Evolutionary conservation across 1,140 invertebrate species (phyloP), one percentile per base, ranked within the genome.

Genomic region (Nebria ingens): DNA sequence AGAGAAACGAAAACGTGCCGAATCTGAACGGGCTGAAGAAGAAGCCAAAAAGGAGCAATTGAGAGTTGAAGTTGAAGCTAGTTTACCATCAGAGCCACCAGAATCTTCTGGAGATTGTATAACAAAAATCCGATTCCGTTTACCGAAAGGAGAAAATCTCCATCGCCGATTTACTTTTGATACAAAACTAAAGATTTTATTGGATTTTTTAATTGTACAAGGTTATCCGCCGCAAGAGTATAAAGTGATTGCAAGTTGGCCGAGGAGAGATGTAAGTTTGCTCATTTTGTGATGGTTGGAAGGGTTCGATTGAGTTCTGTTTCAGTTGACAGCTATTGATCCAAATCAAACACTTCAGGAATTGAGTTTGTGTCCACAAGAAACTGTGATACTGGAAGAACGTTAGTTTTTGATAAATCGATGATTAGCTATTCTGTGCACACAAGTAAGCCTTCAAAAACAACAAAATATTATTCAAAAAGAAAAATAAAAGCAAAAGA

Each of bases 211-310:
- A 23, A 82, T 86, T 38, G 87, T 91, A 19, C 79, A 91, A 76
- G 92, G 92, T 42, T 95, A 84, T 73, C 85, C 87, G 54, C 79
- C 81, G 58, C 85, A 89, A 65, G 89, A 93, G 66, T 95, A 86
- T 69, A 96, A 95, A 80, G 83, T 95, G 49, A 84, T 95, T 59
- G 85, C 85, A 62, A 90, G 88, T 68, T 95, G 88, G 87, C 93
- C 93, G 67, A 82, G 91, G 69, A 84, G 86, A 80, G 92, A 95
- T 81, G 86, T 89, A 76, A 86, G 84, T 83, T 64, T 55, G 53
- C 40, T 60, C 59, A 59, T 55, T 57, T 19, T 42, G 40, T 40
- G 54, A 52, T 62, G 53, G 17, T 25, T 59, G 19, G 17, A 20
- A 51, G 11, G 49, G 34, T n/a, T n/a, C 1, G 38, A 19, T 52